phyloP scores from a whole-genome alignment of 2,888 invertebrate species.

The Bimastos eiseni region DNA sequence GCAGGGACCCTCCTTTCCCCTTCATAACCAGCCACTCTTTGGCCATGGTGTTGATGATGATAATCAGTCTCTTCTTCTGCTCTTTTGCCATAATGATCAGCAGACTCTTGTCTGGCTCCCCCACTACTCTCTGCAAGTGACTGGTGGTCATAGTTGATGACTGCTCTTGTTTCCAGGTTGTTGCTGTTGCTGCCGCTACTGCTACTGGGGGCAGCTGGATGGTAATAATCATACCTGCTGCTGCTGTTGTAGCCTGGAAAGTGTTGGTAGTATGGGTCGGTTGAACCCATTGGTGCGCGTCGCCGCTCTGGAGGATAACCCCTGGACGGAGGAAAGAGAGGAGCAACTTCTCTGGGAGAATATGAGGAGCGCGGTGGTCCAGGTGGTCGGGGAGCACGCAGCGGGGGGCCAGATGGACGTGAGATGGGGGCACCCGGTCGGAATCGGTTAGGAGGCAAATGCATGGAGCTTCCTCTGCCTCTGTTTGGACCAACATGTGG shows the following conservation, averaged over 20 bases:
- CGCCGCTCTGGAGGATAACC: neutral
- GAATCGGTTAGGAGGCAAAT: neutral
- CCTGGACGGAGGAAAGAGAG: neutral
- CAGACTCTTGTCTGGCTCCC: neutral
- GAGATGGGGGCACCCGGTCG: neutral
- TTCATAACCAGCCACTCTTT: neutral
- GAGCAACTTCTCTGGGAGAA: neutral
- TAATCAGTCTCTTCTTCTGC: neutral
- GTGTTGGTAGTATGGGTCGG: constrained; percentile 10
- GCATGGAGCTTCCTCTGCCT: neutral
- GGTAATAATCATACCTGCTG: neutral
- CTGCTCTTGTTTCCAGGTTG: neutral
- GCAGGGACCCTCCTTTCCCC: neutral
- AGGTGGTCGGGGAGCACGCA: neutral
- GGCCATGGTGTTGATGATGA: neutral
- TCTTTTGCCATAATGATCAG: neutral
- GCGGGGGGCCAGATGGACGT: neutral
- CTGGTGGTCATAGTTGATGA: constrained; percentile 23
- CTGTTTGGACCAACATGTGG: neutral
- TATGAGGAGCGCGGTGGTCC: neutral
- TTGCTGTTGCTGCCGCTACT: neutral
- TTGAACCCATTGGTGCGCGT: neutral
- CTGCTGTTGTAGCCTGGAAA: neutral
- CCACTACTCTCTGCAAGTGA: neutral
- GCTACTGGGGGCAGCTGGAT: neutral